These are phyloP conservation scores for Collichthys lucidus DNA, from an alignment of 2,113 vertebrate genomes.

Conservation along the genomic window DNA sequence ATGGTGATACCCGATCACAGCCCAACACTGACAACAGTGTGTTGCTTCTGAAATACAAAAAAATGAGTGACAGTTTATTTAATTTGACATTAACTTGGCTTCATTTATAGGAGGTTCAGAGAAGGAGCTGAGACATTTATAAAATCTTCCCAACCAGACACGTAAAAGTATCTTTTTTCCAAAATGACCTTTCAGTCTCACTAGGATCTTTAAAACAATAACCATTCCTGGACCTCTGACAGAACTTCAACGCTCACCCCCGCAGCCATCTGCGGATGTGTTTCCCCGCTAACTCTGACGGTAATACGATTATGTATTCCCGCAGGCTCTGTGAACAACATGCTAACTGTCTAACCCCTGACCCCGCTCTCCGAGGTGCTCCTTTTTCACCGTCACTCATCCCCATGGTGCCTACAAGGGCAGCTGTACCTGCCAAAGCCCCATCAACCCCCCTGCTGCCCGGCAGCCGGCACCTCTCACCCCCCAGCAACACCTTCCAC, in stretches of 20 bases:
- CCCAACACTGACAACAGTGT: not conserved
- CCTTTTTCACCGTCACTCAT: constrained; percentile 46
- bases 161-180: not conserved
- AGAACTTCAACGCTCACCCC: not conserved
- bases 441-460: constrained; percentile 33
- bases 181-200: not conserved
- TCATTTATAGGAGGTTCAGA: not conserved
- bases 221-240: not conserved
- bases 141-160: not conserved
- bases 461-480: constrained; percentile 45
- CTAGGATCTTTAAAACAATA: not conserved
- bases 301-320: constrained; percentile 41
- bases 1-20: not conserved
- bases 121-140: not conserved
- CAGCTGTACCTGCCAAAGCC: constrained; percentile 60
- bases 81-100: too few species aligned
- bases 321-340: constrained; percentile 41
- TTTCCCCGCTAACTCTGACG: constrained; percentile 37
- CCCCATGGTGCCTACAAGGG: constrained; percentile 15
- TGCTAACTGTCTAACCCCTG: constrained; percentile 53
- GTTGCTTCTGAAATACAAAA: not conserved
- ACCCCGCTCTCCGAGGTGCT: constrained; percentile 44
- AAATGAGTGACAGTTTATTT: not conserved
- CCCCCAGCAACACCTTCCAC: constrained; percentile 42
- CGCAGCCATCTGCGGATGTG: constrained; percentile 2